A percentile compares a stretch with the other conserved stretches of the same genome.
Conservation (phyloP, 1,140 invertebrate genomes). For the Helicorthomorpha holstii region DNA sequence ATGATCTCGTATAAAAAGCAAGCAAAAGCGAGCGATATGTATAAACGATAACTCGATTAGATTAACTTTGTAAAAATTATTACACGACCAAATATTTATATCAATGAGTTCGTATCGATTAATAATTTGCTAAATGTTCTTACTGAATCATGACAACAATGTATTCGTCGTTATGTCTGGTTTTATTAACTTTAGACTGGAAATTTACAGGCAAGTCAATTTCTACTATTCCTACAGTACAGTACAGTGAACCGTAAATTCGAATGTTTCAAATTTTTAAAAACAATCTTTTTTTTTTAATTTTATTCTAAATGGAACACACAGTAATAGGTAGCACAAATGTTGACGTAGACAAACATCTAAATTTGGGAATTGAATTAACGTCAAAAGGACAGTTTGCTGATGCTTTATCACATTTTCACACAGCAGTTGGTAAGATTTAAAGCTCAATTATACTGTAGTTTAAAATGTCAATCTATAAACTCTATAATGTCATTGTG, state of each 20-base stretch:
- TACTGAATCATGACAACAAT: too few relatives aligned
- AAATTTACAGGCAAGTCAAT: constrained; percentile 2
- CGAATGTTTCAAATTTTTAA: neutral
- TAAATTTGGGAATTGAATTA: constrained; percentile 81
- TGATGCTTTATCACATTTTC: constrained; percentile 93
- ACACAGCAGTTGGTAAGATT: constrained; percentile 83
- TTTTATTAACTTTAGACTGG: constrained; percentile 4
- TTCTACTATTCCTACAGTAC: neutral
- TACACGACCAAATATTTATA: too few relatives aligned
- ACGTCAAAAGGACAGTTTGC: constrained; percentile 78
- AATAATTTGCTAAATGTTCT: too few relatives aligned
- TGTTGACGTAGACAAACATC: constrained; percentile 73
- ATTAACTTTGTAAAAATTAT: too few relatives aligned
- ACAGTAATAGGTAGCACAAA: neutral
- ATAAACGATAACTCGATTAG: too few relatives aligned
- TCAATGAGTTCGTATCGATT: too few relatives aligned
- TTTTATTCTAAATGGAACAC: constrained; percentile 6
- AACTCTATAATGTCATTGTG: constrained; percentile 6
- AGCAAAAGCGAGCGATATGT: too few relatives aligned
- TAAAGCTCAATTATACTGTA: neutral
- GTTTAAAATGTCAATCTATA: neutral
- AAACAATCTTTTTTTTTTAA: constrained; percentile 9
- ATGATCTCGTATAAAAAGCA: too few relatives aligned
- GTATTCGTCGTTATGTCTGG: constrained; percentile 3
- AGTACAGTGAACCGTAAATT: neutral